These are phyloP conservation scores for Triplophysa tibetana DNA, from an alignment of 2,113 vertebrate genomes.

Conservation along the genomic window DNA sequence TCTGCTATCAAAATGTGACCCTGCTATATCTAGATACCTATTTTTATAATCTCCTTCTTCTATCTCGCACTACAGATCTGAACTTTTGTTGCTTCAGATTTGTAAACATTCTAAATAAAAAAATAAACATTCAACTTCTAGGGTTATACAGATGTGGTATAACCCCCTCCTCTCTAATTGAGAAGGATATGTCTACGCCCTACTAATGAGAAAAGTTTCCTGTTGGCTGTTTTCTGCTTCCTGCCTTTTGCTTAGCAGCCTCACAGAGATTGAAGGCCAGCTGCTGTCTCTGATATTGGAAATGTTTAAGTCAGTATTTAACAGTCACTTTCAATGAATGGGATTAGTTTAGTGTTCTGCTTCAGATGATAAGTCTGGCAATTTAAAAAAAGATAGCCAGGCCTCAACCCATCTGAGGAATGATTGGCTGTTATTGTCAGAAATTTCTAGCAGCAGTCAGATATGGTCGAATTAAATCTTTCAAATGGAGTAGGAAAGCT, in stretches of 20 bases:
- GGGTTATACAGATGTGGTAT: neutral
- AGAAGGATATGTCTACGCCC: neutral
- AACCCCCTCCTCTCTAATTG: neutral
- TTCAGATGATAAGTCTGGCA: neutral
- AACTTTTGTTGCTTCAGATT: neutral
- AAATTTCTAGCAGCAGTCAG: neutral
- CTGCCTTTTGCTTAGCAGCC: conserved; percentile 44
- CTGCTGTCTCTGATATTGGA: neutral
- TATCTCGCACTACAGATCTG: no score
- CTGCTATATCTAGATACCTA: neutral
- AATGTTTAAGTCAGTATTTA: no score
- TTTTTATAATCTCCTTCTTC: neutral
- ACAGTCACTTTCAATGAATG: neutral
- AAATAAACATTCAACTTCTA: neutral
- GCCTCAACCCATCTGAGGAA: neutral
- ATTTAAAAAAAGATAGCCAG: neutral
- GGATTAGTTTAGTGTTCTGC: neutral
- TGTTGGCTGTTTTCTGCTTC: conserved; percentile 64
- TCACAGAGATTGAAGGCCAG: neutral
- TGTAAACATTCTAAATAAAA: neutral
- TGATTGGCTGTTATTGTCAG: neutral
- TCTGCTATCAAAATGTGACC: conserved; percentile 14
- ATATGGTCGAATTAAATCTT: no score
- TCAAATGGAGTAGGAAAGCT: no score
- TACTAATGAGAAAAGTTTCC: conserved; percentile 65